Evolutionary conservation across 1,140 invertebrate genomes (phyloP), one percentile per base, ranked within the genome.

Genomic region (Hormaphis cornu): DNA sequence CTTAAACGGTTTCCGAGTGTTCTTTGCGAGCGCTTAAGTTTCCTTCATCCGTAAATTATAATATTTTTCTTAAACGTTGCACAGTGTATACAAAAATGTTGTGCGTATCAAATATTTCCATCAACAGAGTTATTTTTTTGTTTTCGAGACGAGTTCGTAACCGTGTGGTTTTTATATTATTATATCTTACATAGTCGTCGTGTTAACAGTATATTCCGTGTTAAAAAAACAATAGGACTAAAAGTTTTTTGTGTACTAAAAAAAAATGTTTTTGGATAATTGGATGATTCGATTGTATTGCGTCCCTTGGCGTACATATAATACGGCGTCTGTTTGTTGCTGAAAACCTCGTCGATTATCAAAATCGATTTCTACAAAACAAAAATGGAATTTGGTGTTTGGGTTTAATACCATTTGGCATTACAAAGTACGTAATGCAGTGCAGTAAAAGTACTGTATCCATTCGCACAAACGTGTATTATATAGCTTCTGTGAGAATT

Each of bases 31-130:
- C 33, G 18, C 20, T 18, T 37, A 40, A 58, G 20, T 58, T 58
- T 58, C 33, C 1, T 24, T 20, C 22, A 12, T 35, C 40, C 54
- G 33, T 58, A 58, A 58, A 58, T 58, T 58, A 58, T 58, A n/a
- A n/a, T n/a, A n/a, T n/a, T n/a, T n/a, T n/a, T n/a, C n/a, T n/a
- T n/a, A n/a, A n/a, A n/a, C n/a, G n/a, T n/a, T n/a, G n/a, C n/a
- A n/a, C n/a, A n/a, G n/a, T n/a, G n/a, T n/a, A n/a, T n/a, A n/a
- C n/a, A n/a, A n/a, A n/a, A n/a, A n/a, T n/a, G n/a, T n/a, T n/a
- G n/a, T 37, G 24, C 14, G 24, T 22, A 58, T 58, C n/a, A n/a
- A n/a, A 58, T 42, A 24, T 20, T 58, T 58, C 20, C 33, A 40
- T 58, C 54, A 58, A 58, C 54, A n/a, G 44, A 9, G 1, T 46